Evolutionary conservation across 1,140 invertebrate genomes (phyloP), one percentile per base, ranked within the genome.

Genomic region (Heliconius nattereri): DNA sequence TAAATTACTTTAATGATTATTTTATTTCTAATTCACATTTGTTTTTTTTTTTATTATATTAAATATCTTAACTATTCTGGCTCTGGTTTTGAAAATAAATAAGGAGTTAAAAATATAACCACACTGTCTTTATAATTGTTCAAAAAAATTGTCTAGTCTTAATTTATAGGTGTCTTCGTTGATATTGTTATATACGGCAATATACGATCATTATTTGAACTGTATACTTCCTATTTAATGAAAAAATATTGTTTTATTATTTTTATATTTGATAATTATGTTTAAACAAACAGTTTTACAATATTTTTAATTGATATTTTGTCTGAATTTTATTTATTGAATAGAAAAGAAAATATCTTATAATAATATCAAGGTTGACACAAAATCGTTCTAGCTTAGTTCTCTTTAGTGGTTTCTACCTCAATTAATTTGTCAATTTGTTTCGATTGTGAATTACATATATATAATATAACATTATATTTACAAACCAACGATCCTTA

Each of bases 341-440:
- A 52, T 2, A 7, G 19, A 20, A 52, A 52, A 20, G 49, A 52
- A 45, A 52, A 20, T 19, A 16, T 45, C 40, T 45, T 16, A 52
- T 52, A 66, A 60, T 76, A 76, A 32, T 29, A 71, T 76, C 60
- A 76, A 5, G 23, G 32, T 71, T 20, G 37, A 8, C 54, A 54
- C 60, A 66, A 26, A 29, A 66, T 23, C 23, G 16, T 54, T 54
- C n/a, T 60, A 40, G 20, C 54, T 78, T 73, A 60, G 16, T 74
- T 66, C 57, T 75, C 45, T 54, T 79, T 79, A 75, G 37, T 78
- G 11, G 40, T 52, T 83, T 79, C 80, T 85, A 85, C 85, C 80
- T 84, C 83, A 83, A 72, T 81, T 73, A 80, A 49, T 16, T 86
- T 86, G 85, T 86, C 85, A 86, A 85, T 86, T 85, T 77, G 60